phyloP scores from a whole-genome alignment of 2,113 vertebrate genomes.

The Caretta caretta region DNA sequence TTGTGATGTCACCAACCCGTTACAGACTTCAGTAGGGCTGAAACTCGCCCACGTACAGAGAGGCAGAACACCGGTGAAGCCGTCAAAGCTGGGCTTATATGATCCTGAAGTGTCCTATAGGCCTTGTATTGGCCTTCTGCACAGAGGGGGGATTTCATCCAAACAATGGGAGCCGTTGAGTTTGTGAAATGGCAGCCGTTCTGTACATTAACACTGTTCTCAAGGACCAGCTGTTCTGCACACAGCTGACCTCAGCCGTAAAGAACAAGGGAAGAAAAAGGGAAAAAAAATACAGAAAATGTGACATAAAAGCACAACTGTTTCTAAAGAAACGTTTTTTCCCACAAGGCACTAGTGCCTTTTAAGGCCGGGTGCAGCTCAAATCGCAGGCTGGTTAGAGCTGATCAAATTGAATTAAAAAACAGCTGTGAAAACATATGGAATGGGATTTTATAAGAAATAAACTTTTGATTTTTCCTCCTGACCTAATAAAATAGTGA shows the following conservation, averaged over 20 bases:
- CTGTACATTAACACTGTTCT: neutral
- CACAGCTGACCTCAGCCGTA: neutral
- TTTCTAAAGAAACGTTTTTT: neutral
- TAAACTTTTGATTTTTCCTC: neutral
- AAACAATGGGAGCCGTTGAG: neutral
- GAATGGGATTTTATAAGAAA: neutral
- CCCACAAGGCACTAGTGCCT: accelerated
- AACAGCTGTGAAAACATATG: neutral
- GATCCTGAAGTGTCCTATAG: neutral
- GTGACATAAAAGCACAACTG: neutral
- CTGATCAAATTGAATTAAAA: neutral
- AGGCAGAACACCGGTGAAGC: neutral
- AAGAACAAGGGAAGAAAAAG: too few species aligned
- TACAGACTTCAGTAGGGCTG: too few species aligned
- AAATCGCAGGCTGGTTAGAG: neutral
- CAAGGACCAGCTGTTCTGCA: neutral
- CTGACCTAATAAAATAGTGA: neutral
- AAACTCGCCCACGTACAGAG: neutral
- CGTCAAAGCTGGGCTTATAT: neutral
- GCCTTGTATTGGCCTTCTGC: neutral
- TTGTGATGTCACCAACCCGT: neutral
- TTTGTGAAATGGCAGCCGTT: neutral
- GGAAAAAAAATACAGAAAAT: neutral
- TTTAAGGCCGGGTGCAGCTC: neutral
- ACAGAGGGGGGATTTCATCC: neutral